Evolutionary conservation across 2,113 vertebrate genomes (phyloP).

Genomic region (Ammospiza nelsoni): DNA sequence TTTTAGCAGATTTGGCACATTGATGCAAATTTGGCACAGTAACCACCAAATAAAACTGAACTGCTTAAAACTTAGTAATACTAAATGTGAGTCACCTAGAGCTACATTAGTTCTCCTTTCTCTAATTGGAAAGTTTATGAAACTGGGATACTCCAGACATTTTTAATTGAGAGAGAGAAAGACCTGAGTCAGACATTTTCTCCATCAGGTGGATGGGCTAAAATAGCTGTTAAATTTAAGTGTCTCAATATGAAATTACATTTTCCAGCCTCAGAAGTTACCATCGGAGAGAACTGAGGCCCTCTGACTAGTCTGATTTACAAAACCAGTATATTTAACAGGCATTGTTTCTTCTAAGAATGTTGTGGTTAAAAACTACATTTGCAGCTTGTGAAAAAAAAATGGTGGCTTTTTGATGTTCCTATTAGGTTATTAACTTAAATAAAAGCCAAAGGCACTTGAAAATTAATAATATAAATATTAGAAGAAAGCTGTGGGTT

Average conservation of each 20-base stretch:
- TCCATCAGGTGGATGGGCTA: neutral
- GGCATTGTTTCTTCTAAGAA: neutral
- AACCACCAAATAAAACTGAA: neutral
- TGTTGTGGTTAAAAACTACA: neutral
- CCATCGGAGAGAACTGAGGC: neutral
- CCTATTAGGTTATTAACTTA: neutral
- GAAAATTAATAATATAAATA: neutral
- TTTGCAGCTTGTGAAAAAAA: neutral
- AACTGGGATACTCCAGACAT: neutral
- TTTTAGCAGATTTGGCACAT: neutral
- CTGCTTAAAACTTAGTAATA: neutral
- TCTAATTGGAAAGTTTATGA: neutral
- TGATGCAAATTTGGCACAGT: neutral
- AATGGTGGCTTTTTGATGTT: neutral
- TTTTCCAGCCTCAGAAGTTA: neutral
- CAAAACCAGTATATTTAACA: neutral
- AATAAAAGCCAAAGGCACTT: neutral
- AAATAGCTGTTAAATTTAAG: neutral
- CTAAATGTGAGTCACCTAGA: neutral
- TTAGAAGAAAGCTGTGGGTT: neutral
- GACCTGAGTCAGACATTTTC: neutral
- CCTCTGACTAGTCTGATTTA: neutral
- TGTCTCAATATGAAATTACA: neutral
- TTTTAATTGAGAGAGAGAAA: neutral
- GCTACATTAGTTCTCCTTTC: neutral